These are phyloP conservation scores for Otis tarda DNA, from an alignment of 2,113 vertebrate genomes.

Conservation along the genomic window DNA sequence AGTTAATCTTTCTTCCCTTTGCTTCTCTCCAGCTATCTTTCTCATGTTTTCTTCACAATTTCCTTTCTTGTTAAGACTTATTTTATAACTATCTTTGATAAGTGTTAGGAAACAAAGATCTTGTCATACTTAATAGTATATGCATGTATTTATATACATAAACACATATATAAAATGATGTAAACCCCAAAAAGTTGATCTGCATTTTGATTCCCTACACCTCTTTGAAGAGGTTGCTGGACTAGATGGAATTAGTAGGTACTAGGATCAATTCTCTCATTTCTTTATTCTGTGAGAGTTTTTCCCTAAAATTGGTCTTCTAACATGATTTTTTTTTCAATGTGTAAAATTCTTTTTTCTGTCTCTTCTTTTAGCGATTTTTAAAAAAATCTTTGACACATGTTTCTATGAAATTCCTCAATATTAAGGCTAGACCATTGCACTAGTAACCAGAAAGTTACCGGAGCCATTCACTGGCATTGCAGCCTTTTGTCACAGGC, in stretches of 20 bases:
- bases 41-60: background rate
- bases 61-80: background rate
- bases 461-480: fast-evolving
- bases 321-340: background rate
- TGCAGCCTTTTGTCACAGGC: background rate
- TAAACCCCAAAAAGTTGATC: background rate
- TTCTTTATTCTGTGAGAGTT: background rate
- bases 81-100: background rate
- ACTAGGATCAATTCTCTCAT: background rate
- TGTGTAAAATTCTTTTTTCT: background rate
- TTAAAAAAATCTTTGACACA: background rate
- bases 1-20: background rate
- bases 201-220: background rate
- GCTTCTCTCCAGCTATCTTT: background rate
- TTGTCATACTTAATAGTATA: background rate
- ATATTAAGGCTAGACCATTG: background rate
- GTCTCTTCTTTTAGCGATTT: background rate
- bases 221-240: fast-evolving
- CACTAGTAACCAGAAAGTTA: background rate
- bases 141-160: fast-evolving
- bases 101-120: background rate
- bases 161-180: background rate
- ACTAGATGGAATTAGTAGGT: background rate
- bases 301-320: background rate
- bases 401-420: background rate